These are phyloP conservation scores for Chaetura pelagica DNA, from an alignment of 2,113 vertebrate genomes.

Conservation along the genomic window DNA sequence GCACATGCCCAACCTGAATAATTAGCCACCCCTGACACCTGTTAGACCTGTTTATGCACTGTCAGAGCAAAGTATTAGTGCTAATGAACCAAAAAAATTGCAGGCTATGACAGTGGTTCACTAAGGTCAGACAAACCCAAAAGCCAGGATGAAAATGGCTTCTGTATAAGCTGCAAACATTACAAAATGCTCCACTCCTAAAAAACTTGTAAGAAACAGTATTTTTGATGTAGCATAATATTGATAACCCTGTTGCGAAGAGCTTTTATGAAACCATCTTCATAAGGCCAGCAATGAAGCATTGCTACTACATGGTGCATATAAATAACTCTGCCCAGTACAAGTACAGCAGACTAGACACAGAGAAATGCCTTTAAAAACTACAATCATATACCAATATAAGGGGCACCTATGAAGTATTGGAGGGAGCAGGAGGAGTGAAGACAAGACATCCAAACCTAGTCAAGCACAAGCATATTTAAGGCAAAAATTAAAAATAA, in stretches of 20 bases:
- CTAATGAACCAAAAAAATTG: neutral
- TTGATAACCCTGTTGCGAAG: neutral
- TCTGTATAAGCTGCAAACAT: neutral
- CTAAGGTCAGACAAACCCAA: neutral
- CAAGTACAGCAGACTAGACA: fast-evolving
- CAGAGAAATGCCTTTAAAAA: neutral
- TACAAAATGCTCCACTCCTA: neutral
- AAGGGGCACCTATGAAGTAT: neutral
- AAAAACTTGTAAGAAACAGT: neutral
- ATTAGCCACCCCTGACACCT: neutral
- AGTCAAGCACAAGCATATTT: constrained; percentile 1
- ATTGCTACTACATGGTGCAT: neutral
- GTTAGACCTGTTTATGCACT: neutral
- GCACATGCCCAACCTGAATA: neutral
- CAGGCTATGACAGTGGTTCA: neutral
- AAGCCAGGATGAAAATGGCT: neutral
- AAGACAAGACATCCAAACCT: constrained; percentile 40
- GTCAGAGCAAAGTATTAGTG: neutral
- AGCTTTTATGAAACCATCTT: neutral
- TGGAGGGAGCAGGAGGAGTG: neutral
- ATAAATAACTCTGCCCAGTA: neutral
- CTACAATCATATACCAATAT: constrained; percentile 54
- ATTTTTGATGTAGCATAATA: neutral
- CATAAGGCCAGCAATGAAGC: neutral
- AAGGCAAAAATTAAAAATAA: constrained; percentile 62